Conservation (phyloP, 2,888 invertebrate species). For the Cataglyphis cursor region DNA sequence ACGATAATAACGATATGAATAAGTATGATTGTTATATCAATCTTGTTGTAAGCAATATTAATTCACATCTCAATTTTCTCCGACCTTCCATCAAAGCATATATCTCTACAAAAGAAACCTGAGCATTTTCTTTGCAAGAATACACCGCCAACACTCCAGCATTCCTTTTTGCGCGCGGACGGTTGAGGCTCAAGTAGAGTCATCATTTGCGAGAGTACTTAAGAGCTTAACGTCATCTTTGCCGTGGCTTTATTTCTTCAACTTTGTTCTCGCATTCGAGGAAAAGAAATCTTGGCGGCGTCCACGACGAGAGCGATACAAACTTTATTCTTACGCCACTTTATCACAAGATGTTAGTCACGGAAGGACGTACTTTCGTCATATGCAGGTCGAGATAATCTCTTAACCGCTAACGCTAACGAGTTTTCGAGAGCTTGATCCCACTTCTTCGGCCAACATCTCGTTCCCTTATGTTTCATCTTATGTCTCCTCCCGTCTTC, state of each 20-base stretch:
- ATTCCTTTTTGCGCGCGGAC: slow-evolving; percentile 79
- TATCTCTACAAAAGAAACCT: slow-evolving; percentile 68
- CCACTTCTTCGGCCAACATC: slow-evolving; percentile 57
- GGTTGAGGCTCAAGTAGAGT: slow-evolving; percentile 83
- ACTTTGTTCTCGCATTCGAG: slow-evolving; percentile 69
- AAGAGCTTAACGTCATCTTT: slow-evolving; percentile 80
- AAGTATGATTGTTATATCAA: neutral
- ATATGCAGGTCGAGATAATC: slow-evolving; percentile 75
- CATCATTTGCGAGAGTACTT: slow-evolving; percentile 84
- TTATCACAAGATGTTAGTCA: slow-evolving; percentile 83
- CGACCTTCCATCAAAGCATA: neutral
- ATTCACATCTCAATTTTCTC: neutral
- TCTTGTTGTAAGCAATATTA: neutral
- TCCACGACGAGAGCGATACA: slow-evolving; percentile 78
- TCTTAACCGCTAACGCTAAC: slow-evolving; percentile 72
- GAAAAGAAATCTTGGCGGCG: slow-evolving; percentile 74
- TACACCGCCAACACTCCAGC: slow-evolving; percentile 80
- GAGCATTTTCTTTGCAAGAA: slow-evolving; percentile 80
- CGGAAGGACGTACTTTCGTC: slow-evolving; percentile 75
- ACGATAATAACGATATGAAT: slow-evolving; percentile 2
- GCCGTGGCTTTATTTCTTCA: slow-evolving; percentile 60
- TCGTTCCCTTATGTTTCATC: slow-evolving; percentile 62
- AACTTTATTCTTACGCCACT: slow-evolving; percentile 87
- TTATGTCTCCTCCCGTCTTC: slow-evolving; percentile 51
- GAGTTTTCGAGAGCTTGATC: slow-evolving; percentile 71